Evolutionary conservation across 2,888 invertebrate species (phyloP), one percentile per base, ranked within the genome.

Genomic region (Merodon equestris): DNA sequence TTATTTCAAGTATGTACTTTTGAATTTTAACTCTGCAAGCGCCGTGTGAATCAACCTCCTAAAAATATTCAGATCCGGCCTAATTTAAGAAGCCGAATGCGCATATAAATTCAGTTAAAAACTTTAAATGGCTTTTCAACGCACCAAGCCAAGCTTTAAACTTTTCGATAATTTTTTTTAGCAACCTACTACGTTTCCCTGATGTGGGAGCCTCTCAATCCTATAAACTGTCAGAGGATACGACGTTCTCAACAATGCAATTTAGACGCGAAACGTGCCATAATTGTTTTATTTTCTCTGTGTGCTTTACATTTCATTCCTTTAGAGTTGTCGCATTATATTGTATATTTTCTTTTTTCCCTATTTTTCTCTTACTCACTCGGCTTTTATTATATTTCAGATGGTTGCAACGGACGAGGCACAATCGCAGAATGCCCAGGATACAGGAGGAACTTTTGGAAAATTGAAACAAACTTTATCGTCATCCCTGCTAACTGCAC

Each of bases 371-470:
- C 9, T 42, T 48, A 38, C 5, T 50, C 19, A 45, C 51, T 44
- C 5, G 18, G 34, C 9, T 13, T 10, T 53, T 19, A 44, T 53
- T 12, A 14, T 9, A 17, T 73, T 77, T 42, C 90, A 95, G 96
- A 95, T 96, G 94, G 95, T 95, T 91, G 93, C 94, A 86, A 93
- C 94, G 83, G 95, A 95, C 86, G 94, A 94, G 83, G 88, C 92
- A 76, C 91, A 91, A 85, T 87, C 91, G 72, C 88, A 86, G 44
- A 87, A 86, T 84, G 84, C 87, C 64, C 84, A 87, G 63, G 87
- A 88, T 81, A 84, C 87, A 13, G 87, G 88, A 73, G 94, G 95
- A 74, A 93, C 95, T 68, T 94, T 96, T 87, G 95, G 95, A 85
- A 96, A 95, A 90, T 91, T 96, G 84, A 92, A 94, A 83, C 95